phyloP scores from a whole-genome alignment of 2,888 invertebrate genomes.

The Cantharis flavilabris region DNA sequence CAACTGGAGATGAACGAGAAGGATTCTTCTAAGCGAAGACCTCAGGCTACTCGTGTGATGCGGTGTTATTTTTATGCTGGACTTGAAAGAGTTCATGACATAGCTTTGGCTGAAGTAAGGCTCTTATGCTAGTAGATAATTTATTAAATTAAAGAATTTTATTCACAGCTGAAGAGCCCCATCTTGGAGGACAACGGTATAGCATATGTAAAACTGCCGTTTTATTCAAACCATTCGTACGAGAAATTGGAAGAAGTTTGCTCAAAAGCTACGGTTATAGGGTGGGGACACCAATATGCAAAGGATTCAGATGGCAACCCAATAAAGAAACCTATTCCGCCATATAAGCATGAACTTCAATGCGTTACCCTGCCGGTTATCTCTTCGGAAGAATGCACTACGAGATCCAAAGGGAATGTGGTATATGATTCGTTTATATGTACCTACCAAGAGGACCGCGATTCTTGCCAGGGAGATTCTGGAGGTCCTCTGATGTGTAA shows the following conservation, averaged over 20 bases:
- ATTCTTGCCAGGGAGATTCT: conserved; percentile 5
- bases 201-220: background rate
- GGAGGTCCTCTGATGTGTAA: conserved; percentile 16
- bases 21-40: no score
- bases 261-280: background rate
- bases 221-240: background rate
- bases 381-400: background rate
- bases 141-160: background rate
- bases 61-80: background rate
- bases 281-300: background rate
- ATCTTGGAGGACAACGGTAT: background rate
- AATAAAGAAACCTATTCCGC: background rate
- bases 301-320: background rate
- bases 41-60: background rate
- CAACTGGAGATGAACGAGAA: no score
- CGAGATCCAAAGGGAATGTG: rapidly evolving
- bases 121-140: background rate
- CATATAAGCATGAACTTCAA: background rate
- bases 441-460: background rate
- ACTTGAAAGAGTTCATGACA: background rate
- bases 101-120: background rate
- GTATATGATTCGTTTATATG: background rate
- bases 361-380: background rate
- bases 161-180: background rate
- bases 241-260: background rate